Base-by-base conservation (phyloP, 2,113 vertebrate species). In the Thryonomys swinderianus region DNA sequence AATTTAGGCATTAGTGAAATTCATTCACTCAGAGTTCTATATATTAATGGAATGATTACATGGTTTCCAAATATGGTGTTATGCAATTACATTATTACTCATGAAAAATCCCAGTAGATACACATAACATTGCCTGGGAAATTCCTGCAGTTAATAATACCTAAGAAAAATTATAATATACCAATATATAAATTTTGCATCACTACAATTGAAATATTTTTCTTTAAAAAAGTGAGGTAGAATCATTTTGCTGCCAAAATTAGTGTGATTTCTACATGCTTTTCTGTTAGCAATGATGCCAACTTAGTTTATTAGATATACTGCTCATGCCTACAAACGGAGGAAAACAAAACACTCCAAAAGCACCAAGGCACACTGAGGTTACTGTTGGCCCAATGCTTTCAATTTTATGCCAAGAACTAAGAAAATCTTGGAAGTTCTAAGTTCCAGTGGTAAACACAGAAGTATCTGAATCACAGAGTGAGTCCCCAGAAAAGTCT, bases 201-300 rank as follows among this genome's bases (percentile, higher is more conserved):
- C 91, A 90, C 23, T 95, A 80, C 64, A 94, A 97, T 79, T 96
- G 81, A 97, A 92, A 97, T 97, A 23, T 94, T 96, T 96, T 81
- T 94, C 89, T 73, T 80, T 94, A 78, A 93, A 76, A 71, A 96
- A 93, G 64, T 66, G 40, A 95, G 74, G 79, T 85, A 93, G 96
- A 98, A 82, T 97, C 74, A 94, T 81, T 95, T 79, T 94, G 66
- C 16, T 71, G 64, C 80, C 83, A 89, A 97, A 96, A 40, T 74
- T 61, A 85, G 37, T 82, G 95, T 81, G 94, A 25, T 95, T 93
- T 97, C 80, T 62, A 81, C 17, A 53, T 0, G 0, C 25, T 90
- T 45, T 97, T 89, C 83, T 83, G 95, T 92, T 81, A 87, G 59
- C 92, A 93, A 94, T 79, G 85, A 96, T 32, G 90, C 2, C 93